These are phyloP conservation scores for Eretmochelys imbricata DNA, from an alignment of 2,113 vertebrate genomes.

Conservation along the genomic window DNA sequence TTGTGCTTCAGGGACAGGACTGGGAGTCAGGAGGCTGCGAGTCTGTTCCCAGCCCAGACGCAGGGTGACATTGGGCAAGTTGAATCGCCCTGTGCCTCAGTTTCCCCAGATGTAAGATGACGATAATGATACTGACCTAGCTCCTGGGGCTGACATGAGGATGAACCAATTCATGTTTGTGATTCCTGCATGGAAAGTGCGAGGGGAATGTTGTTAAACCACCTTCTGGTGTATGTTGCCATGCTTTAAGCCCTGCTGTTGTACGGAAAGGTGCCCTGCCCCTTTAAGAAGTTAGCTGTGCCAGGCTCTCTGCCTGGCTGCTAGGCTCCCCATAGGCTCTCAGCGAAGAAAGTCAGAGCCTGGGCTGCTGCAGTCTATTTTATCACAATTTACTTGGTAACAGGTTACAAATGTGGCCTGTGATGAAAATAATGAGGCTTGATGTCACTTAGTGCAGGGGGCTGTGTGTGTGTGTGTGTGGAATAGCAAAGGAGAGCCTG, in stretches of 20 bases:
- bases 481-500: conserved; percentile 84
- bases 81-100: neutral
- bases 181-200: neutral
- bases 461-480: conserved; percentile 77
- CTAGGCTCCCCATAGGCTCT: conserved; percentile 32
- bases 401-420: conserved; percentile 94
- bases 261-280: neutral
- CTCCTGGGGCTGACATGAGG: neutral
- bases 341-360: conserved; percentile 73
- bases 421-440: conserved; percentile 95
- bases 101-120: neutral
- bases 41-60: neutral
- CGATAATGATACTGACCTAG: neutral
- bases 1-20: neutral
- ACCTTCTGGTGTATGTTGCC: neutral
- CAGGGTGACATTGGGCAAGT: accelerated
- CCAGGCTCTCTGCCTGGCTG: conserved; percentile 1
- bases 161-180: neutral
- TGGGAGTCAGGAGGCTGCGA: neutral
- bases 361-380: conserved; percentile 85
- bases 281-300: neutral
- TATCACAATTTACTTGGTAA: conserved; percentile 92
- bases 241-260: neutral
- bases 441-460: conserved; percentile 89
- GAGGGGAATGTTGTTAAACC: neutral